A percentile compares a stretch with the other conserved stretches of the same genome.
Conservation (phyloP, 2,113 vertebrate genomes). For the Sinocyclocheilus maitianheensis region DNA sequence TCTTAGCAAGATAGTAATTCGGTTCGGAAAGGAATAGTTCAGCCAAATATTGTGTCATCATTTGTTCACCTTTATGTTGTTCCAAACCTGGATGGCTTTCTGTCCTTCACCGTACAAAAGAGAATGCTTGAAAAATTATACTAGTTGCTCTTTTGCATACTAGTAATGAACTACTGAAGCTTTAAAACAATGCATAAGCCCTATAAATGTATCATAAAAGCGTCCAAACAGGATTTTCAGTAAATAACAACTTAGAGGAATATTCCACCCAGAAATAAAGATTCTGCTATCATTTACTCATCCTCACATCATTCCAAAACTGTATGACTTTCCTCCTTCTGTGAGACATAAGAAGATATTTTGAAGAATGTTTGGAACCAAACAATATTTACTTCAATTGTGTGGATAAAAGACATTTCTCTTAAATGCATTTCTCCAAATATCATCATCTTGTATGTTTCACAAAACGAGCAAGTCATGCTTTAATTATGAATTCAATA, state of each 20-base stretch:
- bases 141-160: background rate
- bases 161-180: background rate
- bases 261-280: background rate
- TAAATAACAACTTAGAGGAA: background rate
- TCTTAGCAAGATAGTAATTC: background rate
- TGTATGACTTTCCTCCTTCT: background rate
- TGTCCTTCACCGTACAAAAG: background rate
- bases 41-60: background rate
- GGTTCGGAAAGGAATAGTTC: background rate
- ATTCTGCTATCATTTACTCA: background rate
- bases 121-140: background rate
- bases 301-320: background rate
- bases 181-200: background rate
- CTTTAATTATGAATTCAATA: background rate
- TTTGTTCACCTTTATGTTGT: background rate
- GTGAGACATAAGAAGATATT: background rate
- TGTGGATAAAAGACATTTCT: background rate
- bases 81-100: background rate
- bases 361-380: background rate
- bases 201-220: background rate
- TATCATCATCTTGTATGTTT: background rate
- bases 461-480: background rate
- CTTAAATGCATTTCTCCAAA: background rate
- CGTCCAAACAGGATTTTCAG: background rate
- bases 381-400: background rate